These are phyloP conservation scores for Pagetopsis macropterus DNA, from an alignment of 2,797 vertebrate species.

Conservation along the genomic window DNA sequence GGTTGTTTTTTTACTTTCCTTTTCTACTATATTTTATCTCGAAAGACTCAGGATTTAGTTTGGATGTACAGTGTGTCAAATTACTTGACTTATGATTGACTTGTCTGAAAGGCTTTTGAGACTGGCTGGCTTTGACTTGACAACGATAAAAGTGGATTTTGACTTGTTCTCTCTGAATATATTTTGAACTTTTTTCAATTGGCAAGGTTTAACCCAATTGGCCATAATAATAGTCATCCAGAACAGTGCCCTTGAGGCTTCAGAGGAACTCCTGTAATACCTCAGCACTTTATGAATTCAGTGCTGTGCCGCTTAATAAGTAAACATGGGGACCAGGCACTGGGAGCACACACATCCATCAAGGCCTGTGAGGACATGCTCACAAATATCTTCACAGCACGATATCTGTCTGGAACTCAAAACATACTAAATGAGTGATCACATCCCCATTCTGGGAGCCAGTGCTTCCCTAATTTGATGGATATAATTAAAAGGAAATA, in stretches of 20 bases:
- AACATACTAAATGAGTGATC: slow-evolving; percentile 50
- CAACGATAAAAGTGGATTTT: background rate
- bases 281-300: background rate
- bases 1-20: too few relatives aligned
- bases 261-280: background rate
- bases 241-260: background rate
- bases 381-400: slow-evolving; percentile 58
- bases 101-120: too few relatives aligned
- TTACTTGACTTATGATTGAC: background rate
- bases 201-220: background rate
- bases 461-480: slow-evolving; percentile 33
- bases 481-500: slow-evolving; percentile 45
- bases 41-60: background rate
- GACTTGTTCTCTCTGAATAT: background rate
- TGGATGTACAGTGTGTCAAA: too few relatives aligned
- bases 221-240: background rate
- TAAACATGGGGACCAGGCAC: slow-evolving; percentile 4
- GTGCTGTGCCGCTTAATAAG: background rate
- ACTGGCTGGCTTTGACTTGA: too few relatives aligned
- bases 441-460: slow-evolving; percentile 29
- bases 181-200: background rate
- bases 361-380: slow-evolving; percentile 38
- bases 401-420: slow-evolving; percentile 35
- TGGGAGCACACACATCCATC: slow-evolving; percentile 26
- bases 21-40: too few relatives aligned